Evolutionary conservation across 2,113 vertebrate species (phyloP).

Genomic region (Leptodactylus fuscus): DNA sequence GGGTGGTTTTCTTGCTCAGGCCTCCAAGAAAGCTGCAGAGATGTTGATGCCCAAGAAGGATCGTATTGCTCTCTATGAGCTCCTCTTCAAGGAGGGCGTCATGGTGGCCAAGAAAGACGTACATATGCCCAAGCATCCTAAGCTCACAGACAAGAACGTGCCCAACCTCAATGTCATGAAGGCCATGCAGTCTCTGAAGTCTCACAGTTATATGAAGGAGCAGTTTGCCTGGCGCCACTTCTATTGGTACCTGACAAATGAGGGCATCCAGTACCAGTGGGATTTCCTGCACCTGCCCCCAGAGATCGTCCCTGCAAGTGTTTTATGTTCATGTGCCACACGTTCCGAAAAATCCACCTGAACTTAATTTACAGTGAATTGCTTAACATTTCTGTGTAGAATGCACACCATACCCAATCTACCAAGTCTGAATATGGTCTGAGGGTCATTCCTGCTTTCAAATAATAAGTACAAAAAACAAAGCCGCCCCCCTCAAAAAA

Average conservation of each 20-base stretch:
- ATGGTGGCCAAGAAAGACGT: conserved; percentile 99
- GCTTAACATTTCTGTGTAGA: too few species aligned
- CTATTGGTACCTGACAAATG: conserved; percentile 98
- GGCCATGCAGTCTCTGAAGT: conserved; percentile 98
- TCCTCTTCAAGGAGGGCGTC: conserved; percentile 98
- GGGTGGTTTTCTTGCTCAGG: too few species aligned
- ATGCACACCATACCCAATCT: too few species aligned
- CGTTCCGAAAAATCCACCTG: too few species aligned
- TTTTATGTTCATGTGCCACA: too few species aligned
- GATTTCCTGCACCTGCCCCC: conserved; percentile 97
- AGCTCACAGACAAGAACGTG: conserved; percentile 95
- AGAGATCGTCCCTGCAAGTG: conserved; percentile 96
- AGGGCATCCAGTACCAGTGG: conserved; percentile 96
- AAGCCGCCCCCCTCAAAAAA: too few species aligned
- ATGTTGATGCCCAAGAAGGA: conserved; percentile 99
- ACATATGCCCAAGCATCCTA: conserved; percentile 93
- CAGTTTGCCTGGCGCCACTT: conserved; percentile 99
- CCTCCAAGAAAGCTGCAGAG: too few species aligned
- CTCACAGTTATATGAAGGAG: conserved; percentile 96
- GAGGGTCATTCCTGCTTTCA: too few species aligned
- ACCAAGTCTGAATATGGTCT: too few species aligned
- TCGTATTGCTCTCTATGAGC: conserved; percentile 96
- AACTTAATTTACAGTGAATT: too few species aligned
- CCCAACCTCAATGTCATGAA: conserved; percentile 99
- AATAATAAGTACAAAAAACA: too few species aligned